Percentiles rank a stretch among this genome's conserved stretches.
phyloP scores from a whole-genome alignment of 2,888 invertebrate genomes.

The Linyphia triangularis region DNA sequence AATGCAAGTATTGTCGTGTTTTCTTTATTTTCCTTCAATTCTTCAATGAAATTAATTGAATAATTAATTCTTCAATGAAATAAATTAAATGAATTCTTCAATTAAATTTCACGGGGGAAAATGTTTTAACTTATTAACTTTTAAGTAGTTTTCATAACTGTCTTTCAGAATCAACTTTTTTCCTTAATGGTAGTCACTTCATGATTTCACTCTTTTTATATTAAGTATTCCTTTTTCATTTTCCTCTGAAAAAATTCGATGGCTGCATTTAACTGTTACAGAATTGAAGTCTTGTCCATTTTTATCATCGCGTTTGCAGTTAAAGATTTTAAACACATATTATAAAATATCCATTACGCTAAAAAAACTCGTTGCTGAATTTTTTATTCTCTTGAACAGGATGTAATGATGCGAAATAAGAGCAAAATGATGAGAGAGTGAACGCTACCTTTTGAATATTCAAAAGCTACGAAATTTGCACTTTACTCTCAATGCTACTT shows the following conservation, averaged over 20 bases:
- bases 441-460: constrained; percentile 66
- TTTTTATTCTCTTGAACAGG: constrained; percentile 20
- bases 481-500: constrained; percentile 52
- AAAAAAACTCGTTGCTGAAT: background rate
- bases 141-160: too few species aligned
- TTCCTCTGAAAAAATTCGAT: background rate
- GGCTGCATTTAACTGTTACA: background rate
- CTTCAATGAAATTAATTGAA: too few species aligned
- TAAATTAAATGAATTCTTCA: too few species aligned
- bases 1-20: too few species aligned
- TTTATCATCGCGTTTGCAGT: constrained; percentile 5
- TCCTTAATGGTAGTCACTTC: too few species aligned
- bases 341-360: constrained; percentile 57
- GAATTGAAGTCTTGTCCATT: constrained; percentile 17
- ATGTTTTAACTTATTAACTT: too few species aligned
- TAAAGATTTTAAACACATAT: constrained; percentile 22
- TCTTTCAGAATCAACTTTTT: too few species aligned
- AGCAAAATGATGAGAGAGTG: constrained; percentile 45
- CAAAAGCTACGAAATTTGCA: constrained; percentile 62
- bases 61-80: too few species aligned
- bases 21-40: too few species aligned
- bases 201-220: too few species aligned
- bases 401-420: constrained; percentile 63
- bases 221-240: too few species aligned
- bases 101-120: too few species aligned